Evolutionary conservation across 2,888 invertebrate genomes (phyloP).

Genomic region (Drosophila bunnanda): DNA sequence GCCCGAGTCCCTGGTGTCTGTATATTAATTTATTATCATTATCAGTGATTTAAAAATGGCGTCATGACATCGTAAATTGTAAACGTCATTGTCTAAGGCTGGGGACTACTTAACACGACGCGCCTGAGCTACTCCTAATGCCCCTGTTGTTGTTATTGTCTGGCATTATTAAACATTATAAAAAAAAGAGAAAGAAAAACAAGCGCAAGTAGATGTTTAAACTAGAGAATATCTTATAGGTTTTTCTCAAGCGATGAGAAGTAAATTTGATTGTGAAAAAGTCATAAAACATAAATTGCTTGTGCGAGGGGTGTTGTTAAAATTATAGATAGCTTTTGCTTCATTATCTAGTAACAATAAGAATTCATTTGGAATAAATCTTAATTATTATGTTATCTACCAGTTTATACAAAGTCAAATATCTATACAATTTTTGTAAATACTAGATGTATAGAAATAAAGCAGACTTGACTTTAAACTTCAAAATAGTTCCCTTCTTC

Average conservation of each 20-base stretch:
- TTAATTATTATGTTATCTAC: not conserved
- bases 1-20: conserved; percentile 51
- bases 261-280: conserved; percentile 1
- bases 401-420: not conserved
- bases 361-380: too few species aligned
- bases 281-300: conserved; percentile 5
- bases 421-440: not conserved
- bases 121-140: conserved; percentile 31
- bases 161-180: conserved; percentile 26
- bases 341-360: not conserved
- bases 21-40: conserved; percentile 81
- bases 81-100: conserved; percentile 63
- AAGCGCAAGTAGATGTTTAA: conserved; percentile 8
- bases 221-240: conserved; percentile 23
- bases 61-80: conserved; percentile 78
- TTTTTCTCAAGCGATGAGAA: conserved; percentile 3
- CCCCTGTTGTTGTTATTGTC: conserved; percentile 21
- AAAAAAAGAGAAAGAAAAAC: not conserved
- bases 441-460: too few species aligned
- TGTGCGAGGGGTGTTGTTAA: not conserved
- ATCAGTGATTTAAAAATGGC: conserved; percentile 79
- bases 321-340: not conserved
- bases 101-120: conserved; percentile 68
- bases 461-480: not conserved
- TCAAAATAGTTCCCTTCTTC: not conserved